Percentiles rank a stretch among this genome's conserved stretches.
Evolutionary conservation across 2,888 invertebrate species (phyloP).

Genomic region (Luffia ferchaultella): DNA sequence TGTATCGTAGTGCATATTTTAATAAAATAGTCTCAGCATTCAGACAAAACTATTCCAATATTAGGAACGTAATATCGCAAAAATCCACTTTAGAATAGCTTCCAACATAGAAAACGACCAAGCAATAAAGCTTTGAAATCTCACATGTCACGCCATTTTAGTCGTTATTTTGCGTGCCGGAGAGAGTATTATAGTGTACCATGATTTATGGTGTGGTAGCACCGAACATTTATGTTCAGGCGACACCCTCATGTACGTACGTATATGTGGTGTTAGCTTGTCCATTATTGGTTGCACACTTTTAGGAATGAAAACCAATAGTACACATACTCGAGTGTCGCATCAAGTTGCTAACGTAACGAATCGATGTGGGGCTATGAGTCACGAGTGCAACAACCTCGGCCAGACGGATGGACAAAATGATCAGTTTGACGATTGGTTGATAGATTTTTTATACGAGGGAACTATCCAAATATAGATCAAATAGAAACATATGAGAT

Average conservation of each 20-base stretch:
- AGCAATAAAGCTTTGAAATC: background rate
- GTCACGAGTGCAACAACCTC: conserved; percentile 38
- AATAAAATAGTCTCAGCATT: no score
- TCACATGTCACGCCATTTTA: background rate
- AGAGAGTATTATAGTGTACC: background rate
- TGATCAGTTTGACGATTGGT: conserved; percentile 19
- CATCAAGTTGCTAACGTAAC: no score
- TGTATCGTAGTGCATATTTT: no score
- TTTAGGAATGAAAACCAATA: no score
- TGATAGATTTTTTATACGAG: conserved; percentile 4
- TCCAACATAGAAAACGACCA: background rate
- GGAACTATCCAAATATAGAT: background rate
- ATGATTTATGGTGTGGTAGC: background rate
- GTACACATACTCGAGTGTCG: no score
- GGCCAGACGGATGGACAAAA: conserved; percentile 28
- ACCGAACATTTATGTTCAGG: no score
- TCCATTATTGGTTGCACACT: no score
- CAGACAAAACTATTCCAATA: background rate
- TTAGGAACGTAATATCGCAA: background rate
- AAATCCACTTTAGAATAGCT: background rate
- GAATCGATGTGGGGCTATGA: conserved; percentile 20
- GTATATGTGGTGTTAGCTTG: no score
- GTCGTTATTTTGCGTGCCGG: background rate
- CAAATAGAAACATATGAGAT: background rate
- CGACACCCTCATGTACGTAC: no score